phyloP scores from a whole-genome alignment of 2,888 invertebrate genomes.

The Coleophora deauratella region DNA sequence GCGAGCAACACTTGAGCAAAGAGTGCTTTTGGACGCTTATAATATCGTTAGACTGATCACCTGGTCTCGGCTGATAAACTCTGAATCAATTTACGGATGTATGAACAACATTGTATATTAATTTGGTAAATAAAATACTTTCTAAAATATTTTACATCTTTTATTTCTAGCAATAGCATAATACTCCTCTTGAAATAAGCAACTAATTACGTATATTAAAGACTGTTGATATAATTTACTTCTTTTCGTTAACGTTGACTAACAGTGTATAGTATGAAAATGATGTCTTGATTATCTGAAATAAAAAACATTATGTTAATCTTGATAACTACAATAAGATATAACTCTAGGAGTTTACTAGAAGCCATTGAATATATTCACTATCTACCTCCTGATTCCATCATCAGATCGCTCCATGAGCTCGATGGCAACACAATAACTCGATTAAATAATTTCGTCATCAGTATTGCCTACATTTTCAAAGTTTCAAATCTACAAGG shows the following conservation, averaged over 20 bases:
- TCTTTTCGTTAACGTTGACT: slow-evolving; percentile 54
- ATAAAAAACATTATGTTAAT: slow-evolving; percentile 12
- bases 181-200: not conserved
- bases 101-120: slow-evolving; percentile 70
- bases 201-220: too few species aligned
- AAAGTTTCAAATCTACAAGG: too few species aligned
- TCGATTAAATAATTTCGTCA: too few species aligned
- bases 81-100: slow-evolving; percentile 53
- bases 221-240: not conserved
- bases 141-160: slow-evolving; percentile 40
- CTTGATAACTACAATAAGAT: too few species aligned
- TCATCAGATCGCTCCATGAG: too few species aligned
- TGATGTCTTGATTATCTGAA: slow-evolving; percentile 64
- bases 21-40: too few species aligned
- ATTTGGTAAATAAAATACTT: slow-evolving; percentile 72
- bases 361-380: too few species aligned
- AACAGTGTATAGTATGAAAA: slow-evolving; percentile 62
- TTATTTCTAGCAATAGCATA: slow-evolving; percentile 8
- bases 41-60: slow-evolving; percentile 40
- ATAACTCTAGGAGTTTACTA: too few species aligned
- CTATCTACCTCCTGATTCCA: too few species aligned
- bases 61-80: slow-evolving; percentile 39
- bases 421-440: too few species aligned
- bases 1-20: too few species aligned
- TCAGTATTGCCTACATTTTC: too few species aligned